Evolutionary conservation across 2,888 invertebrate species (phyloP), one percentile per base, ranked within the genome.

Genomic region (Drosophila bunnanda): DNA sequence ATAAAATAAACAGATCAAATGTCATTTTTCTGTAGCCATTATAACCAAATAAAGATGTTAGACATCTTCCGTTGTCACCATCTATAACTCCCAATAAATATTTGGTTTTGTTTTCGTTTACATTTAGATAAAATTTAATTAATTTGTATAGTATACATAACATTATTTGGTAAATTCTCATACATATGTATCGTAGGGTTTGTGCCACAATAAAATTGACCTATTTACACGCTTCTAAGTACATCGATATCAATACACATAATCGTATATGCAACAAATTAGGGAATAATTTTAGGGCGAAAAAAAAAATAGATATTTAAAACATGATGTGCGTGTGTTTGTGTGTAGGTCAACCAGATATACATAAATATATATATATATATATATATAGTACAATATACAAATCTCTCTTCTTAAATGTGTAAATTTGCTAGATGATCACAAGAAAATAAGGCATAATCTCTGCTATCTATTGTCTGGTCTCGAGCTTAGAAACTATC

Each of bases 111-210:
- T 20, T 32, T 20, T 32, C 36, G 12, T 41, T 56, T 32, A 60
- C 57, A 13, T 56, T 41, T 41, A 60, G 41, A 60, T 64, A 62
- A 64, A 64, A 62, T 64, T 62, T 64, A 62, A 64, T 64, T 50
- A 62, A 41, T 61, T 61, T 41, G 20, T 64, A 64, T 62, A 34
- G 25, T 50, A 50, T n/a, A 64, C 64, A 64, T 50, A 64, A 62
- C 64, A 62, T 50, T 41, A 41, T 64, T 68, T 68, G 68, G 68
- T 68, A 68, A 68, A 68, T 68, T 68, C 68, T 68, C 69, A 52
- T 68, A 68, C 69, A 68, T 68, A 68, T 68, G 69, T 68, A 50
- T 68, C 68, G 68, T 68, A 68, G 58, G 34, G 62, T 64, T 64
- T 32, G 61, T 62, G 72, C 61, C 70, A 71, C 72, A 71, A 36